Conservation (phyloP, 2,113 vertebrate species). For the Coturnix japonica region DNA sequence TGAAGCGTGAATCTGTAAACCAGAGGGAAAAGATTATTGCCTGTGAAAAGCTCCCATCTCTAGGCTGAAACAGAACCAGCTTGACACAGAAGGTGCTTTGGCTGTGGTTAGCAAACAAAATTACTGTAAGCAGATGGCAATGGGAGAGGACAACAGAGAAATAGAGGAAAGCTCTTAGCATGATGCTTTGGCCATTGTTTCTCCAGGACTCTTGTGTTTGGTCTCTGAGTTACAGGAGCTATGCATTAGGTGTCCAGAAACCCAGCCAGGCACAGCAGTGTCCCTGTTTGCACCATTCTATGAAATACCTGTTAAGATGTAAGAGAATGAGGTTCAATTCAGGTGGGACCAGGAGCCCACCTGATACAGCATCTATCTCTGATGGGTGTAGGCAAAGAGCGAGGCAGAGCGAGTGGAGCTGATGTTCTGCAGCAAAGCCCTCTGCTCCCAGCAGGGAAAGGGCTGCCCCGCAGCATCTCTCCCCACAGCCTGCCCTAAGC, state of each 20-base stretch:
- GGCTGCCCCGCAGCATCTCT: not conserved
- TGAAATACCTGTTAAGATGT: not conserved
- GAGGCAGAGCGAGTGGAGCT: not conserved
- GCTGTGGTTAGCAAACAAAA: not conserved
- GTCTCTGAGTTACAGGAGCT: fast-evolving
- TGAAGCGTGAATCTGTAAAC: not conserved
- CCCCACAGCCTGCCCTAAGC: not conserved
- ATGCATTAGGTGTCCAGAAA: not conserved
- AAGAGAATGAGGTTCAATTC: fast-evolving
- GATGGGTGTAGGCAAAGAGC: not conserved
- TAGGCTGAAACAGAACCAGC: not conserved
- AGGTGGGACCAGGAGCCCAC: not conserved
- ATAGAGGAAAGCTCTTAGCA: not conserved
- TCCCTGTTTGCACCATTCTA: not conserved
- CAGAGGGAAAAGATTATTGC: not conserved
- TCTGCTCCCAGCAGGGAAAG: not conserved
- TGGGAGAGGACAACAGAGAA: not conserved
- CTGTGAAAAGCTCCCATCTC: not conserved
- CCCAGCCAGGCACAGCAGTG: not conserved
- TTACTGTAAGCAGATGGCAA: not conserved
- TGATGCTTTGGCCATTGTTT: fast-evolving
- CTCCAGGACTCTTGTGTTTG: not conserved
- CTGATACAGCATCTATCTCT: not conserved
- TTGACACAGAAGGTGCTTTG: not conserved
- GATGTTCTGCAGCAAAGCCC: not conserved